Evolutionary conservation across 2,113 vertebrate species (phyloP), one percentile per base, ranked within the genome.

Genomic region (Bufo gargarizans): DNA sequence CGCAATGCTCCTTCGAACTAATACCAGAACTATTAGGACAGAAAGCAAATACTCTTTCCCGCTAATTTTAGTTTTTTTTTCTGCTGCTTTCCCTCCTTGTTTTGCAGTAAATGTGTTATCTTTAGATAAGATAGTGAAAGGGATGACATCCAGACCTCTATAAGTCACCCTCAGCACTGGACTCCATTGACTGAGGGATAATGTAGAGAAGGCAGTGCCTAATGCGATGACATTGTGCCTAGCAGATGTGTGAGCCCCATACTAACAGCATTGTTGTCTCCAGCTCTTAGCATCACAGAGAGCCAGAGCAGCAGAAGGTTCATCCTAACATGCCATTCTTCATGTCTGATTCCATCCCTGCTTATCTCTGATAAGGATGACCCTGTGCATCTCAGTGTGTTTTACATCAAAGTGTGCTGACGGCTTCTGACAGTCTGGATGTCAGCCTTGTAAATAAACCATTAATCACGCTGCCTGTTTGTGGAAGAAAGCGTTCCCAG

Each of bases 391-490:
- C 94, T 92, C 43, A 86, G 94, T 94, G 92, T 96, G 95, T 95
- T 96, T 96, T 94, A 95, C 95, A 96, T 96, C 95, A 96, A 96
- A 96, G 95, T 90, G 92, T 91, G 89, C 91, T 92, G 94, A 91
- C 93, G 93, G 93, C 91, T 93, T 92, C 92, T 96, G 94, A 95
- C 95, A 96, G 93, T 90, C 93, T 94, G 92, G 92, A 94, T 94
- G 94, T 93, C 93, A 93, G 91, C 91, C 93, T 91, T 93, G 93
- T 96, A 96, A 96, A 96, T 94, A 96, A 95, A 95, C 94, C 95
- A 96, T 96, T 95, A 94, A 96, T 96, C 96, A 96, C 93, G 59
- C 90, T 93, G 95, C 93, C 92, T 93, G 94, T 93, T 86, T 91
- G 91, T 90, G 92, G 89, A 93, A 93, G 92, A 90, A 90, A 91